Evolutionary conservation across 2,113 vertebrate genomes (phyloP).

Genomic region (Cephalopterus ornatus): DNA sequence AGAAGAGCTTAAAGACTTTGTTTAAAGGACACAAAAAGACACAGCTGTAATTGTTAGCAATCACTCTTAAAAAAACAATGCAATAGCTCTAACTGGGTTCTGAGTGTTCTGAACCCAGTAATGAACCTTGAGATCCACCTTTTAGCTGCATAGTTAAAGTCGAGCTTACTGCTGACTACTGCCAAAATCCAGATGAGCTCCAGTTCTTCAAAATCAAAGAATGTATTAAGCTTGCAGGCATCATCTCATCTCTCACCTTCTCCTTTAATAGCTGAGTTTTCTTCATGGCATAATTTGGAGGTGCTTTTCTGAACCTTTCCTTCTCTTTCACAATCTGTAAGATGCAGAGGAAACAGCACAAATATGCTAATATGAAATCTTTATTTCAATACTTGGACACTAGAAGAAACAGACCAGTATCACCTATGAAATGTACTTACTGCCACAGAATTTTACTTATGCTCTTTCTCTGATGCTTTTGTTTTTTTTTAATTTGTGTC

Average conservation of each 20-base stretch:
- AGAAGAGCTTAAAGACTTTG: not conserved
- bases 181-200: not conserved
- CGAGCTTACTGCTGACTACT: not conserved
- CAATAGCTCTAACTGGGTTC: not conserved
- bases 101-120: not conserved
- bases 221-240: not conserved
- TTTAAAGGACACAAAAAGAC: not conserved
- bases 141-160: not conserved
- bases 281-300: constrained; percentile 98
- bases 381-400: not conserved
- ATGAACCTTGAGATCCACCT: not conserved
- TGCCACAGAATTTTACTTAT: not conserved
- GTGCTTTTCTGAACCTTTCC: constrained; percentile 95
- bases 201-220: not conserved
- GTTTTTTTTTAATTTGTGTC: not conserved
- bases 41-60: not conserved
- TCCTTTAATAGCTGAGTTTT: constrained; percentile 97
- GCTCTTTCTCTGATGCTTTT: not conserved
- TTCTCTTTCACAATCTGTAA: constrained; percentile 98
- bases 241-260: constrained; percentile 80
- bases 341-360: not conserved
- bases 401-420: not conserved
- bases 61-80: not conserved
- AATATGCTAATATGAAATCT: not conserved
- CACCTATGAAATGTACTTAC: not conserved